Percentiles rank a stretch among this genome's conserved stretches.
Evolutionary conservation across 1,140 invertebrate species (phyloP).

Genomic region (Papilio polyxenes): DNA sequence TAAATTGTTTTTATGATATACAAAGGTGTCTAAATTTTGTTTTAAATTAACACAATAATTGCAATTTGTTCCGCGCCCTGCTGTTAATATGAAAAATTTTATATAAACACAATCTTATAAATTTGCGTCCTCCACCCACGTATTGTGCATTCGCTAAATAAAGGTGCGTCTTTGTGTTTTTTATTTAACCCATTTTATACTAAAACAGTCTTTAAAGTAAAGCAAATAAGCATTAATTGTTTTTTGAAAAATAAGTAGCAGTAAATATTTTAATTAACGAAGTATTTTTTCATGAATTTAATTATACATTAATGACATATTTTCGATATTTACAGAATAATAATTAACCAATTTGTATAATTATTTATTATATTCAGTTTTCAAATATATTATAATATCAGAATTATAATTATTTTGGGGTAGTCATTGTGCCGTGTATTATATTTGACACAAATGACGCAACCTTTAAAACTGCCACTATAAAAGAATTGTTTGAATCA

Average conservation of each 20-base stretch:
- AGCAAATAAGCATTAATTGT: background rate
- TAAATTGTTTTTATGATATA: constrained; percentile 32
- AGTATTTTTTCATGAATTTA: background rate
- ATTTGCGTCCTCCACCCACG: constrained; percentile 4
- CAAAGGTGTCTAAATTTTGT: constrained; percentile 29
- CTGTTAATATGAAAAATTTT: constrained; percentile 37
- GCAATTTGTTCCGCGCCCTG: constrained; percentile 31
- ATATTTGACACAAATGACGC: background rate
- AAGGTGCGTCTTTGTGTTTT: background rate
- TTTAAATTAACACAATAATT: constrained; percentile 34
- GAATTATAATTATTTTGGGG: background rate
- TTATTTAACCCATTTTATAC: background rate
- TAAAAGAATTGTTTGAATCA: background rate
- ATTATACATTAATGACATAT: background rate
- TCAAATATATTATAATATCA: background rate
- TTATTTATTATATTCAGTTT: background rate
- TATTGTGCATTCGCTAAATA: constrained; percentile 27
- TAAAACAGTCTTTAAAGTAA: background rate
- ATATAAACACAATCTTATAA: constrained; percentile 35
- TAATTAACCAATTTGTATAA: background rate
- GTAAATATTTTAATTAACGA: background rate
- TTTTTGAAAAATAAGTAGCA: background rate
- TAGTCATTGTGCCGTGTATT: background rate
- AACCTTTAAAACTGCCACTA: background rate
- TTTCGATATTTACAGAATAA: background rate